These are phyloP conservation scores for Cheilinus undulatus DNA, from an alignment of 2,113 vertebrate species.

Conservation along the genomic window DNA sequence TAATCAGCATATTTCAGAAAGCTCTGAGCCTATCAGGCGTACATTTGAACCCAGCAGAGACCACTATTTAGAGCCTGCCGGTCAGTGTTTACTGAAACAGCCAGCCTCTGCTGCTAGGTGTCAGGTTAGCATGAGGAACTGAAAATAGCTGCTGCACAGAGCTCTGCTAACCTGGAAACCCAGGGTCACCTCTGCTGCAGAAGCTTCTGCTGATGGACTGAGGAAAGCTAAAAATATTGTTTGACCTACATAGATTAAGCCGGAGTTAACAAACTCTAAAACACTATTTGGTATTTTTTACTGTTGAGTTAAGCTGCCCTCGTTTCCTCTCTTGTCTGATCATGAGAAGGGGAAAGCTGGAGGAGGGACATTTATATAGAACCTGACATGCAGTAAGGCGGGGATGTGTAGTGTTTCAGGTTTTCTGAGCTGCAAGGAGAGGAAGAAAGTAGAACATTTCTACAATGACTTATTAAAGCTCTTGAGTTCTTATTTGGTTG, in stretches of 20 bases:
- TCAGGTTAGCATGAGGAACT: conserved; percentile 60
- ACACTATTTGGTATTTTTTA: neutral
- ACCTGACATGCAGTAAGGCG: conserved; percentile 5
- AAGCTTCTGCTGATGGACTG: neutral
- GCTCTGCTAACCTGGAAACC: conserved; percentile 53
- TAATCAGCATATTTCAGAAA: neutral
- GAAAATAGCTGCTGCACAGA: conserved; percentile 65
- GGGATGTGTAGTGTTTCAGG: conserved; percentile 12
- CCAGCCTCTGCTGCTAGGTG: conserved; percentile 52
- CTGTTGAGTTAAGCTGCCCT: neutral
- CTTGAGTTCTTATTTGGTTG: no score
- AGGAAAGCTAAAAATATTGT: neutral
- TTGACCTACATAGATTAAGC: conserved; percentile 5
- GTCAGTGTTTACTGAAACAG: conserved; percentile 59
- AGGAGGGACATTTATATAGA: conserved; percentile 2
- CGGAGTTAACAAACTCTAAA: neutral
- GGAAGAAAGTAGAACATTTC: neutral
- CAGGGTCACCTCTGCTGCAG: conserved; percentile 9
- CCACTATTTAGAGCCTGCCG: conserved; percentile 33
- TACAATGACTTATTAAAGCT: no score
- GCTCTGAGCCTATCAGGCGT: neutral
- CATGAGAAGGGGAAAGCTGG: conserved; percentile 23
- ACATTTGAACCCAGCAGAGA: conserved; percentile 5
- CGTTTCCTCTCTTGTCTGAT: neutral
- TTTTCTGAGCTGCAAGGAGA: neutral